These are phyloP conservation scores for Latheticus oryzae DNA, from an alignment of 2,888 invertebrate species.

Conservation along the genomic window DNA sequence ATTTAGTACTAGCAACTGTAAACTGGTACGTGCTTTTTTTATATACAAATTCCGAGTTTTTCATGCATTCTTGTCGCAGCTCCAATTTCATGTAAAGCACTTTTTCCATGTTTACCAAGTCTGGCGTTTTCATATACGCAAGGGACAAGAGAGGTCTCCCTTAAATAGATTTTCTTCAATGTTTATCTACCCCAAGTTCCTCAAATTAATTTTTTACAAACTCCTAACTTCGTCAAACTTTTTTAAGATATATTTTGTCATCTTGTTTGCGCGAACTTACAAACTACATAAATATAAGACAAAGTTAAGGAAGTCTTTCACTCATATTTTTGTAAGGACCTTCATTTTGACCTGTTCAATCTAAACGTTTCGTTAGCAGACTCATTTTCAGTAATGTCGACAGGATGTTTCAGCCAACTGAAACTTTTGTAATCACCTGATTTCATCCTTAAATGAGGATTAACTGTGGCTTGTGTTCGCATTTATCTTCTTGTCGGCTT, in stretches of 20 bases:
- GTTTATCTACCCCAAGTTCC: conserved; percentile 2
- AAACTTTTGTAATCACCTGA: conserved; percentile 45
- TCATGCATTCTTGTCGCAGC: too few species aligned
- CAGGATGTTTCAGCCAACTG: conserved; percentile 30
- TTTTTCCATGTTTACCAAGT: too few species aligned
- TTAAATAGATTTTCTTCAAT: conserved; percentile 2
- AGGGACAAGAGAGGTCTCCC: too few species aligned
- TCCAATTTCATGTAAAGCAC: too few species aligned
- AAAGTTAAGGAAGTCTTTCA: conserved; percentile 8
- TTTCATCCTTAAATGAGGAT: conserved; percentile 43
- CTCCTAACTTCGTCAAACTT: conserved; percentile 2
- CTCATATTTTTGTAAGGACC: conserved; percentile 24
- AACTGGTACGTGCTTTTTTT: too few species aligned
- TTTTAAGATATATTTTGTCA: conserved; percentile 8
- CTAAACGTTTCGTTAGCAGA: conserved; percentile 12
- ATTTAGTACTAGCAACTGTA: too few species aligned
- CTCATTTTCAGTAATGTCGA: conserved; percentile 32
- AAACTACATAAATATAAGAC: conserved; percentile 21
- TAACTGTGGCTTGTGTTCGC: conserved; percentile 39
- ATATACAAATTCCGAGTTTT: too few species aligned
- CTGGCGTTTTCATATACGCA: too few species aligned
- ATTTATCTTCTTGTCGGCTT: conserved; percentile 36
- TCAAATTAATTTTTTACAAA: conserved; percentile 11
- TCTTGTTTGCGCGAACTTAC: conserved; percentile 20
- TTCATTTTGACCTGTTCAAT: conserved; percentile 20